These are phyloP conservation scores for Lepus americanus DNA, from an alignment of 2,113 vertebrate genomes.

Conservation along the genomic window DNA sequence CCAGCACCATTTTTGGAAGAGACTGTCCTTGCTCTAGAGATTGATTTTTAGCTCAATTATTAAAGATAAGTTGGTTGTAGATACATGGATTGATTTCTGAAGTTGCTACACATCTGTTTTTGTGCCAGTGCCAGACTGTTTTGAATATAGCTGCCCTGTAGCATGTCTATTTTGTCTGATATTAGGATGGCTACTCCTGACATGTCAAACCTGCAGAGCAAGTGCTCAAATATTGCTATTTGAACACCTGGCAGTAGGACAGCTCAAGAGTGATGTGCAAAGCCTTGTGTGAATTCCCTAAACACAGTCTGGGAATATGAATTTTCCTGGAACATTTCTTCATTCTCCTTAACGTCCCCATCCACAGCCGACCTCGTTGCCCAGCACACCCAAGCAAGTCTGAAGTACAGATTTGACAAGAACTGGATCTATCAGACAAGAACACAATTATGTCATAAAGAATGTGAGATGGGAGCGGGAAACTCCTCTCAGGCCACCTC, in stretches of 20 bases:
- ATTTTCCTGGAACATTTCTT: neutral
- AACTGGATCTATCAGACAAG: neutral
- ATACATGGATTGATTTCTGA: too few relatives aligned
- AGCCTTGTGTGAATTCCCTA: neutral
- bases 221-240: neutral
- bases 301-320: neutral
- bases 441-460: neutral
- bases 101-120: too few relatives aligned
- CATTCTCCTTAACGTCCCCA: neutral
- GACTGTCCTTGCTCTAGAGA: too few relatives aligned
- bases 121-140: too few relatives aligned
- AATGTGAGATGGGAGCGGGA: neutral
- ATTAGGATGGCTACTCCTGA: too few relatives aligned
- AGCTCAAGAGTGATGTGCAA: neutral
- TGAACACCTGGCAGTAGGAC: too few relatives aligned
- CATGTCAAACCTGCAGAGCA: neutral
- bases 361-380: neutral
- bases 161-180: too few relatives aligned
- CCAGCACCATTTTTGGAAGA: too few relatives aligned
- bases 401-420: neutral
- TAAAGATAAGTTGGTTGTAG: too few relatives aligned
- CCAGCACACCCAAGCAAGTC: neutral
- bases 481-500: neutral
- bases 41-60: too few relatives aligned
- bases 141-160: too few relatives aligned